phyloP scores from a whole-genome alignment of 2,113 vertebrate species.

The Charadrius vociferus region DNA sequence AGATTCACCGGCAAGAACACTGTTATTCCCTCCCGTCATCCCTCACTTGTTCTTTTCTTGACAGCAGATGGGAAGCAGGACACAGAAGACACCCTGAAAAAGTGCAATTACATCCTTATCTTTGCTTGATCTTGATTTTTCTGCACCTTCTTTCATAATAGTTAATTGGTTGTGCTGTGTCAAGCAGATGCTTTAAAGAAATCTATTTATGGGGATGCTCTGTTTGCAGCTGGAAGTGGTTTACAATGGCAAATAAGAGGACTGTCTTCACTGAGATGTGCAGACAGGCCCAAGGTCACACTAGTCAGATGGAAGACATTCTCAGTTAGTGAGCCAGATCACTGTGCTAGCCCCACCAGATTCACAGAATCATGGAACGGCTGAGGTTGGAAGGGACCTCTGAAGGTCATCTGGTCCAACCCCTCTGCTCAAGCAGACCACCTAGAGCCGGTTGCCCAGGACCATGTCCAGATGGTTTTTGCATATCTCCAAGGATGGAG shows the following conservation, averaged over 20 bases:
- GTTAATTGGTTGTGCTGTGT: neutral
- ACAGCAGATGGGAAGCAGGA: slow-evolving; percentile 1
- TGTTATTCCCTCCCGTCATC: neutral
- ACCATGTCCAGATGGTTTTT: neutral
- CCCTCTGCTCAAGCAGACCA: neutral
- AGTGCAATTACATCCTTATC: slow-evolving; percentile 20
- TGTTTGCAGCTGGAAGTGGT: slow-evolving; percentile 6
- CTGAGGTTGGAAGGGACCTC: neutral
- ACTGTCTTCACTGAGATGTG: neutral
- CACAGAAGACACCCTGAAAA: slow-evolving; percentile 13
- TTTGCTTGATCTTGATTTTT: slow-evolving; percentile 28
- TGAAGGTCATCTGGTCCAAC: neutral
- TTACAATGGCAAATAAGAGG: neutral
- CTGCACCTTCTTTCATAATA: slow-evolving; percentile 21
- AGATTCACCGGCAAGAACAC: neutral
- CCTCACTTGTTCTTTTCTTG: neutral
- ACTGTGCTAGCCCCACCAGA: neutral
- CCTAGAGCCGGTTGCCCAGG: fast-evolving
- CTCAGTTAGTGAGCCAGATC: neutral
- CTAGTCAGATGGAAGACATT: neutral
- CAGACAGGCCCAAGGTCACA: neutral
- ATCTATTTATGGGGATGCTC: neutral
- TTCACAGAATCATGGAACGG: neutral
- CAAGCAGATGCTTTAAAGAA: slow-evolving; percentile 1
- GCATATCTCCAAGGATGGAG: neutral